Evolutionary conservation across 2,113 vertebrate species (phyloP).

Genomic region (Notiomystis cincta): DNA sequence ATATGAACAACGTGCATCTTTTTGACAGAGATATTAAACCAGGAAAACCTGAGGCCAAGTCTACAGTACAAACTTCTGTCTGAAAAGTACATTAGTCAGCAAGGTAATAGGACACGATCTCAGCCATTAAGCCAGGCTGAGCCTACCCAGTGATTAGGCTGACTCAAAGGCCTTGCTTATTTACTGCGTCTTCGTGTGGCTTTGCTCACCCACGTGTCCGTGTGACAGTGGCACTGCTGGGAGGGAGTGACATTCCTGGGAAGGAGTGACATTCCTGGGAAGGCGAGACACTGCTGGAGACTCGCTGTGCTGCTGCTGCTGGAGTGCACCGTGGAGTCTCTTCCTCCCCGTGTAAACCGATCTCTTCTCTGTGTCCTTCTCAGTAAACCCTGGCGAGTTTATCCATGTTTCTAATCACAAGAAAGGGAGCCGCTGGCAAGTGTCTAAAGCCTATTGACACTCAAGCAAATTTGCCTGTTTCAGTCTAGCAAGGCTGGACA

Average conservation of each 20-base stretch:
- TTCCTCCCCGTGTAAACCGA: neutral
- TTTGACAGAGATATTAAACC: conserved; percentile 12
- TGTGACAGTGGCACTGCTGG: neutral
- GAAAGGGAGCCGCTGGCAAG: neutral
- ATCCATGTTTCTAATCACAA: neutral
- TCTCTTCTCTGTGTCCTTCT: neutral
- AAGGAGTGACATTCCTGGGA: too few species aligned
- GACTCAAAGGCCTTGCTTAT: neutral
- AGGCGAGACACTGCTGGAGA: too few species aligned
- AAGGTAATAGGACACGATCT: neutral
- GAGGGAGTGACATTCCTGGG: too few species aligned
- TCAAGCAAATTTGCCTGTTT: neutral
- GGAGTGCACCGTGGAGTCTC: neutral
- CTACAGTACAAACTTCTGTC: neutral
- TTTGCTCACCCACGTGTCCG: neutral
- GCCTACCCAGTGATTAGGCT: neutral
- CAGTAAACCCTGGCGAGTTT: neutral
- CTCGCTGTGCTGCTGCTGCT: neutral
- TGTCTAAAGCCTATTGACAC: neutral
- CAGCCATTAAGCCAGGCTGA: neutral
- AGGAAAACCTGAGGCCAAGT: conserved; percentile 8
- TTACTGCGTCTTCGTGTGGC: fast-evolving
- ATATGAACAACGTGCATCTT: neutral
- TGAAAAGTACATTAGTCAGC: neutral
- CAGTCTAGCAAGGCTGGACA: neutral